Evolutionary conservation across 1,140 invertebrate genomes (phyloP), one percentile per base, ranked within the genome.

Genomic region (Subanguina moxae): DNA sequence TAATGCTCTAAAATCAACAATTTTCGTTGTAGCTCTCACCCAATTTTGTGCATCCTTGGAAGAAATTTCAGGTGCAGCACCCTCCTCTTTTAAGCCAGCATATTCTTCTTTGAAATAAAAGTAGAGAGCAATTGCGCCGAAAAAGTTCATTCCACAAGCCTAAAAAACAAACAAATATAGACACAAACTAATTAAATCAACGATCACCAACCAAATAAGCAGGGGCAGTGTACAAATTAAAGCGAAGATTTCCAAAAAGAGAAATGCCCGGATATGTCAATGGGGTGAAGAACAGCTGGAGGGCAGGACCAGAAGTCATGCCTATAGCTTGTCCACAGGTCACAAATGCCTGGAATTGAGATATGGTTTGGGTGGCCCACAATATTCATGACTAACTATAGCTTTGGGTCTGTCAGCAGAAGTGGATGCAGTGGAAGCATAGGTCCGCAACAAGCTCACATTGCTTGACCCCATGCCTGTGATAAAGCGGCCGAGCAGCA

Each of bases 391-490:
- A 38, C 32, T 11, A 38, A 38, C 32, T 42, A 73, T 74, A 1
- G 72, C 72, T 21, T 57, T 23, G 9, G 72, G 61, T 17, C 72
- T 57, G 46, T 73, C 73, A 13, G 23, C 21, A 15, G n/a, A 25
- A n/a, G 48, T 70, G 17, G 48, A 66, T 0, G 72, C 72, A 17
- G 65, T 68, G 8, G 64, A 69, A 15, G 72, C 72, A 57, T 73
- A 73, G 13, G 72, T 63, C 23, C 62, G 58, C 25, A 74, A 15
- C 7, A 70, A 57, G 28, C 42, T 52, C 11, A 71, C 48, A 28
- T 75, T 73, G 13, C 58, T 21, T 56, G 76, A 77, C 19, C 77
- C 77, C 52, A 75, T 65, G 15, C 77, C 76, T 45, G 67, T 71
- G 27, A 80, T 65, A 19, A 73, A 64, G 28, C 77, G 63, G 0